A percentile compares a stretch with the other conserved stretches of the same genome.
Evolutionary conservation across 2,797 vertebrate genomes (phyloP).

Genomic region (Ctenochaetus hawaiiensis): DNA sequence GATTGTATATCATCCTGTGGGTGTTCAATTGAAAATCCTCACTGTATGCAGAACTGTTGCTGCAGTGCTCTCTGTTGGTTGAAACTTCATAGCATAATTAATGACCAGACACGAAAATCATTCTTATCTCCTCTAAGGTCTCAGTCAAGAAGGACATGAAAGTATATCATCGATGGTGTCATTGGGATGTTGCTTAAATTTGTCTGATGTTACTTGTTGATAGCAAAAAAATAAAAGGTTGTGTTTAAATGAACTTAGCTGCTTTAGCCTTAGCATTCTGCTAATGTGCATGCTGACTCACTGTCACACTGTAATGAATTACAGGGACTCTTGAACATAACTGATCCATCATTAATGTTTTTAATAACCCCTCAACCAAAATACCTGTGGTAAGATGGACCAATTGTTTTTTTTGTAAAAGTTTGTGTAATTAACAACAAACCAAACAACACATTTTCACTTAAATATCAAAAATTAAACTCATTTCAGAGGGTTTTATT

Average conservation of each 20-base stretch:
- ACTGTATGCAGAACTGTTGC: background rate
- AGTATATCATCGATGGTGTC: background rate
- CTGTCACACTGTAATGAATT: background rate
- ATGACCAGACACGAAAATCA: background rate
- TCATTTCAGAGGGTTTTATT: background rate
- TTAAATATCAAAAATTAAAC: background rate
- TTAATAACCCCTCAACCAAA: background rate
- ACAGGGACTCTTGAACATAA: background rate
- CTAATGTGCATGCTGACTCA: background rate
- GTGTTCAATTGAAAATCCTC: background rate
- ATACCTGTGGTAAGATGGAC: background rate
- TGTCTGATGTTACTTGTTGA: background rate
- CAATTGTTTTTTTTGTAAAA: background rate
- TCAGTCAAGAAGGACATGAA: background rate
- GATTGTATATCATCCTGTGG: background rate
- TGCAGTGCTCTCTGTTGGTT: background rate
- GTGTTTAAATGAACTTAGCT: slow-evolving; percentile 1
- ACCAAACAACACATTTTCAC: background rate
- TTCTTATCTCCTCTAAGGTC: background rate
- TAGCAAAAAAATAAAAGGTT: background rate
- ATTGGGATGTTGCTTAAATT: background rate
- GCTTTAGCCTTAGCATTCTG: background rate
- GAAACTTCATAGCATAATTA: background rate
- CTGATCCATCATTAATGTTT: background rate
- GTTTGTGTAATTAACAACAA: background rate